Conservation (phyloP, 1,140 invertebrate genomes). For the Ylistrum balloti region DNA sequence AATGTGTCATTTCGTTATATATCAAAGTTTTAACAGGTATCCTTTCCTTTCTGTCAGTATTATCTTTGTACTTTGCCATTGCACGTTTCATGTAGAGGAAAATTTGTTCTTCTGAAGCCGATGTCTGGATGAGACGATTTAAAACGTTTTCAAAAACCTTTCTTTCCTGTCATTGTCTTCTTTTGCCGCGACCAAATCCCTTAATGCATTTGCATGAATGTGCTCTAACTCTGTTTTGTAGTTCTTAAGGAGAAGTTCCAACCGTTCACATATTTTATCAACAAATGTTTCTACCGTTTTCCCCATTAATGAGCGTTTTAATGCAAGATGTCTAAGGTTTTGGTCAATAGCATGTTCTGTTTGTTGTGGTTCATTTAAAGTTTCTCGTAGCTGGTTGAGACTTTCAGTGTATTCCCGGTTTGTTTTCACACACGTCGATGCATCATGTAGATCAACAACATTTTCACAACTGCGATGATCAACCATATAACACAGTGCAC, state of each 20-base stretch:
- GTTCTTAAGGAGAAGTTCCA: neutral
- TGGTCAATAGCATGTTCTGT: neutral
- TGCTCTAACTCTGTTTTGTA: neutral
- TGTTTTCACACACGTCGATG: neutral
- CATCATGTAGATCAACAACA: neutral
- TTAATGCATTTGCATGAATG: neutral
- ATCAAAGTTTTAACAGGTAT: neutral
- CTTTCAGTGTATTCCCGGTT: neutral
- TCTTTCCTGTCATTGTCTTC: neutral
- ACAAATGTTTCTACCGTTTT: neutral
- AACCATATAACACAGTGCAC: neutral
- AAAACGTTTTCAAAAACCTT: neutral
- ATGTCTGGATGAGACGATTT: neutral
- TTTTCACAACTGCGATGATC: neutral
- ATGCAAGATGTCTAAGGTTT: neutral
- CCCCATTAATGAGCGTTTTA: neutral
- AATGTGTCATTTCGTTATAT: neutral
- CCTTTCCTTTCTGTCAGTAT: neutral
- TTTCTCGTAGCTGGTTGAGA: neutral
- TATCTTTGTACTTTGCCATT: neutral
- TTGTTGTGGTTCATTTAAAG: neutral
- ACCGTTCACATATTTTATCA: slow-evolving; percentile 8
- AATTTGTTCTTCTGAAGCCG: neutral
- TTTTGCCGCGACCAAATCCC: neutral
- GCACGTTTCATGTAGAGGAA: neutral